Evolutionary conservation across 2,797 vertebrate genomes (phyloP).

Genomic region (Steatocranus sp.): DNA sequence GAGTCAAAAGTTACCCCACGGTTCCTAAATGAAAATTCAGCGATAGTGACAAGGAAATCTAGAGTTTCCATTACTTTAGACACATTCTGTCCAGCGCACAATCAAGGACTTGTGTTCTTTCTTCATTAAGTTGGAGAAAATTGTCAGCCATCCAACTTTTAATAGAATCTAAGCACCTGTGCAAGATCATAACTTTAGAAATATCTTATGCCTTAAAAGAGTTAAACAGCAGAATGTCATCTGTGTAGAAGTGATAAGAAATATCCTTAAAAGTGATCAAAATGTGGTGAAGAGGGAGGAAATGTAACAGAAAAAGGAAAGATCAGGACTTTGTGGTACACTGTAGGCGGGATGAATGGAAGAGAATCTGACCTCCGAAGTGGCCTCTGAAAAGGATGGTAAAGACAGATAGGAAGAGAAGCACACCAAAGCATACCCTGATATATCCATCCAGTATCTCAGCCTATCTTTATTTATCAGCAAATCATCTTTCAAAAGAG

Average conservation of each 20-base stretch:
- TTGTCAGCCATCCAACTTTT: neutral
- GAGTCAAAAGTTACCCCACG: neutral
- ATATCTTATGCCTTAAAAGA: neutral
- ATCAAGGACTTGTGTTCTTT: fast-evolving
- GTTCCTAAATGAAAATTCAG: neutral
- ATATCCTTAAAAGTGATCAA: neutral
- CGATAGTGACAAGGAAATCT: neutral
- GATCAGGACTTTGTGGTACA: neutral
- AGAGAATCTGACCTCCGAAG: neutral
- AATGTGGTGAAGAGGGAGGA: neutral
- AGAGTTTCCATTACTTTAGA: neutral
- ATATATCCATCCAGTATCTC: neutral
- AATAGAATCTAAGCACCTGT: neutral
- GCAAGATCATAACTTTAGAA: fast-evolving
- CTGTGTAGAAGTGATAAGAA: neutral
- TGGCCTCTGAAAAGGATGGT: neutral
- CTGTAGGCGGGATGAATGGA: neutral
- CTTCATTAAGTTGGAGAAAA: neutral
- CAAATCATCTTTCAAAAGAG: neutral
- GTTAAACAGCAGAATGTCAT: neutral
- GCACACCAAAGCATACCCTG: fast-evolving
- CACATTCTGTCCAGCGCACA: fast-evolving
- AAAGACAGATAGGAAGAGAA: neutral
- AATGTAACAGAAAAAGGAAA: fast-evolving
- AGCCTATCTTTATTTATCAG: neutral